Conservation (phyloP, 64 coral and sea anemone genomes). For the Stichodactyla helianthus region DNA sequence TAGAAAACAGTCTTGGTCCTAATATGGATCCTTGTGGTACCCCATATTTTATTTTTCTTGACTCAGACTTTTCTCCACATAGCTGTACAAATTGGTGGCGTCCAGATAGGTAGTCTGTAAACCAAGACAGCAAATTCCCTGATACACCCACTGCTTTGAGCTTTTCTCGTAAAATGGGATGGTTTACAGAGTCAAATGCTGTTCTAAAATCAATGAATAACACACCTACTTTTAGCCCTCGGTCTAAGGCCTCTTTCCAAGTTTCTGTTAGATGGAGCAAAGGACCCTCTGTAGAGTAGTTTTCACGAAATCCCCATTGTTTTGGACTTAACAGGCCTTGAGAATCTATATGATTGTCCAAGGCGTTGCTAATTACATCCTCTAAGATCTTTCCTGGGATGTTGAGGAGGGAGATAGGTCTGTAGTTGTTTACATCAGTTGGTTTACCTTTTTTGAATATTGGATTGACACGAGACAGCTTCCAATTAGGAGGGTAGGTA, state of each 20-base stretch:
- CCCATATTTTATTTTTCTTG: too few species aligned
- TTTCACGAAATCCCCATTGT: constrained; percentile 20
- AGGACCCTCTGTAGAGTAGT: constrained; percentile 21
- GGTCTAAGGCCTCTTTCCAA: constrained; percentile 20
- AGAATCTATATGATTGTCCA: constrained; percentile 7
- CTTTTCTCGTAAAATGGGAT: constrained; percentile 27
- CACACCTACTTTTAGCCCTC: constrained; percentile 21
- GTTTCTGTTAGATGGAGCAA: too few species aligned
- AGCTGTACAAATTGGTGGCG: not conserved
- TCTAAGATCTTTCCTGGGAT: constrained; percentile 32
- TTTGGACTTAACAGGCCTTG: constrained; percentile 23
- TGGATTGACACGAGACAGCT: constrained; percentile 24
- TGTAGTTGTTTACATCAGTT: constrained; percentile 30
- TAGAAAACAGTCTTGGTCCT: too few species aligned
- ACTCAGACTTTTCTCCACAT: too few species aligned
- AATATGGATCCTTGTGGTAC: too few species aligned
- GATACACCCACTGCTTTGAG: constrained; percentile 30
- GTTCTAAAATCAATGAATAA: constrained; percentile 21
- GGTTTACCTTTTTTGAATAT: constrained; percentile 22
- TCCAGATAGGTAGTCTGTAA: not conserved
- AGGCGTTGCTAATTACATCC: constrained; percentile 21
- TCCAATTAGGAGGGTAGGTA: constrained; percentile 23
- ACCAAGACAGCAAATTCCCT: not conserved
- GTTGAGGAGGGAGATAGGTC: constrained; percentile 34
- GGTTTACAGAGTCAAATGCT: constrained; percentile 24